Conservation (phyloP, 2,113 vertebrate species). For the Brachyhypopomus occidentalis region DNA sequence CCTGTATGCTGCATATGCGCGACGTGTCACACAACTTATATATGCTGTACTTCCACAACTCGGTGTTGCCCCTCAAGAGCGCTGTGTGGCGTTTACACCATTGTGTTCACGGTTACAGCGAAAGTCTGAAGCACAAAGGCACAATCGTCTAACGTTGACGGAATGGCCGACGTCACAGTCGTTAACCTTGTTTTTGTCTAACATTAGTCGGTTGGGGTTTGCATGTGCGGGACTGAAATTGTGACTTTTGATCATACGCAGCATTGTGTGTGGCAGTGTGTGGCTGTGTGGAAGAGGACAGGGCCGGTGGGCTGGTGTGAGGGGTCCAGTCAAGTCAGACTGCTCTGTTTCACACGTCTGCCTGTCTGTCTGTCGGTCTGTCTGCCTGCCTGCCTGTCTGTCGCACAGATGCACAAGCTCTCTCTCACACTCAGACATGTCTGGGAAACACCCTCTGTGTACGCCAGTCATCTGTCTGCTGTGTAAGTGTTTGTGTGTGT, state of each 20-base stretch:
- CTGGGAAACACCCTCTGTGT: conserved; percentile 34
- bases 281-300: not conserved
- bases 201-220: not conserved
- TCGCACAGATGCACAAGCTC: not conserved
- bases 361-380: not conserved
- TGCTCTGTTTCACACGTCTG: not conserved
- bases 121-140: not conserved
- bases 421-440: conserved; percentile 25
- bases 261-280: too few relatives aligned
- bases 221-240: not conserved
- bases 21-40: too few relatives aligned
- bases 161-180: not conserved
- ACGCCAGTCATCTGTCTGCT: conserved; percentile 37
- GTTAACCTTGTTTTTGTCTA: not conserved
- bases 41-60: too few relatives aligned
- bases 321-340: not conserved
- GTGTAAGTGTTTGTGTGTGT: conserved; percentile 45
- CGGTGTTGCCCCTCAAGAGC: too few relatives aligned
- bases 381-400: not conserved
- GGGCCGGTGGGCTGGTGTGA: not conserved
- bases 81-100: too few relatives aligned
- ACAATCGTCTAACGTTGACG: too few relatives aligned
- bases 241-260: not conserved
- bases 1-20: not conserved
- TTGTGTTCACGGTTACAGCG: too few relatives aligned